These are phyloP conservation scores for Drosophila suboccidentalis DNA, from an alignment of 2,888 invertebrate genomes.

Conservation along the genomic window DNA sequence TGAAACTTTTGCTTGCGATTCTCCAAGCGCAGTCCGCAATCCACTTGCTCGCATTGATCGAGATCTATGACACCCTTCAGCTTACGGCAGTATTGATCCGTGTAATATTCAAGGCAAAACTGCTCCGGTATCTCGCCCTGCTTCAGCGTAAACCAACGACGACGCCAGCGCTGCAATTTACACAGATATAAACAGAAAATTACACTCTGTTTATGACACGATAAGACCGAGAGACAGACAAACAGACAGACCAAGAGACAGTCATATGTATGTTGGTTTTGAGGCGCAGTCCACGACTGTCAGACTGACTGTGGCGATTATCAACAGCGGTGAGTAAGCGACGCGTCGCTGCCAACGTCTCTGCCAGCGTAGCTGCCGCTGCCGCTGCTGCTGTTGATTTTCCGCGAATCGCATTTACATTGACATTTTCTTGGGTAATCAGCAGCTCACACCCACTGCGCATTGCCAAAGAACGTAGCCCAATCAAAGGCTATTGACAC, in stretches of 20 bases:
- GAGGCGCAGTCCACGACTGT: constrained; percentile 18
- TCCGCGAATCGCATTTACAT: constrained; percentile 70
- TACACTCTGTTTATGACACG: constrained; percentile 31
- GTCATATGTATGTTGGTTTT: constrained; percentile 23
- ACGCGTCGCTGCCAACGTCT: constrained; percentile 16
- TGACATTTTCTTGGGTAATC: constrained; percentile 70
- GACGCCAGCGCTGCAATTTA: constrained; percentile 94
- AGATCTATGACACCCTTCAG: constrained; percentile 96
- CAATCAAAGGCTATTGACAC: constrained; percentile 43
- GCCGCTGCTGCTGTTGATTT: constrained; percentile 45
- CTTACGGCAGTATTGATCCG: constrained; percentile 93
- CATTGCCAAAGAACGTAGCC: constrained; percentile 46
- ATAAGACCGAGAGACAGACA: constrained; percentile 30
- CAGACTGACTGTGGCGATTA: constrained; percentile 26
- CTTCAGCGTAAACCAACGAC: constrained; percentile 96
- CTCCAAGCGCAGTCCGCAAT: constrained; percentile 94
- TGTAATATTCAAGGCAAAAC: constrained; percentile 97
- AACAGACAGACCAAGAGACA: neutral
- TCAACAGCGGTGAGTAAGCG: constrained; percentile 59
- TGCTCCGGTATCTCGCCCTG: constrained; percentile 97
- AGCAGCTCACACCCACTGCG: constrained; percentile 36
- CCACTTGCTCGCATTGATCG: constrained; percentile 97
- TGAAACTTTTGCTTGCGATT: constrained; percentile 92
- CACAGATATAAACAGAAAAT: constrained; percentile 29
- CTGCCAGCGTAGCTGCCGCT: constrained; percentile 28